A percentile compares a stretch with the other conserved stretches of the same genome.
Evolutionary conservation across 2,888 invertebrate species (phyloP).

Genomic region (Drosophila austrosaltans): DNA sequence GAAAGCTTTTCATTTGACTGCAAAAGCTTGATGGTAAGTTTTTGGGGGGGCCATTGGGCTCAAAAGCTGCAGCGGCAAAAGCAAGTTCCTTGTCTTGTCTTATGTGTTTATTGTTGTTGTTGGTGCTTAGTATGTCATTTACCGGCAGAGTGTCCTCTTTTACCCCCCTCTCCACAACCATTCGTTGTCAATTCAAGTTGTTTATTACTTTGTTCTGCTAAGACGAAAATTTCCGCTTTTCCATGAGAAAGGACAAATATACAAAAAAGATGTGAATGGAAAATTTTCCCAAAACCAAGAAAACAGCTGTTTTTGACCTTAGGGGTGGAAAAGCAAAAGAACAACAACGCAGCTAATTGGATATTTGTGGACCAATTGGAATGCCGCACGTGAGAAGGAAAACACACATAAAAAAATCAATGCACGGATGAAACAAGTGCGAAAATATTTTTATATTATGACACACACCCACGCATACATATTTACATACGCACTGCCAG

Average conservation of each 20-base stretch:
- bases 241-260: not conserved
- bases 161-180: slow-evolving; percentile 16
- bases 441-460: slow-evolving; percentile 33
- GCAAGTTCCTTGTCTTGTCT: not conserved
- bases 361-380: slow-evolving; percentile 52
- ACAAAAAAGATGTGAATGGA: slow-evolving; percentile 39
- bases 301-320: slow-evolving; percentile 57
- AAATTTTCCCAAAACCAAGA: slow-evolving; percentile 38
- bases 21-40: slow-evolving; percentile 51
- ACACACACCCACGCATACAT: slow-evolving; percentile 55
- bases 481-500: not conserved
- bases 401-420: slow-evolving; percentile 54
- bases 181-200: not conserved
- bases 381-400: slow-evolving; percentile 47
- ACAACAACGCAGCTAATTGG: slow-evolving; percentile 23
- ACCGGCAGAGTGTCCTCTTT: slow-evolving; percentile 56
- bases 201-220: not conserved
- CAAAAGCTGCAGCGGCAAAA: slow-evolving; percentile 56
- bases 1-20: slow-evolving; percentile 52
- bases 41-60: slow-evolving; percentile 14
- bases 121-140: slow-evolving; percentile 38
- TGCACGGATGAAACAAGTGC: slow-evolving; percentile 38
- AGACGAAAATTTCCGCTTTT: slow-evolving; percentile 42
- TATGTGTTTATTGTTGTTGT: slow-evolving; percentile 15
- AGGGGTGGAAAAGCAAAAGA: slow-evolving; percentile 13